Evolutionary conservation across 2,113 vertebrate genomes (phyloP).

Genomic region (Cynopterus brachyotis): DNA sequence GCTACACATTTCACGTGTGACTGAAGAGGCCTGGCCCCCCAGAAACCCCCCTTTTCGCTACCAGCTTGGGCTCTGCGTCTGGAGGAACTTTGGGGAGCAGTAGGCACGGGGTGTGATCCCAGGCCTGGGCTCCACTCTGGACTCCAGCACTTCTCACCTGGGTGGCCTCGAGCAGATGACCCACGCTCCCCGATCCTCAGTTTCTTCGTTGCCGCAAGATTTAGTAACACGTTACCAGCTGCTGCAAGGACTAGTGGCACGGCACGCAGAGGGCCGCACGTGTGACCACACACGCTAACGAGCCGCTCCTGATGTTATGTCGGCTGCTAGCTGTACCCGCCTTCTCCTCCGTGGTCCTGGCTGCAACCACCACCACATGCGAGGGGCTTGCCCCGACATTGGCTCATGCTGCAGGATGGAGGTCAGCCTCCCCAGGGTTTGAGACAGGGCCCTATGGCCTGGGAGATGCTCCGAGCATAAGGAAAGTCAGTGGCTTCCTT

Average conservation of each 20-base stretch:
- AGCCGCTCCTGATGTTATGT: constrained; percentile 20
- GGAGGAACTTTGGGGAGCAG: background rate
- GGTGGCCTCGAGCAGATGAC: background rate
- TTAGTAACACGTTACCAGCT: constrained; percentile 58
- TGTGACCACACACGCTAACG: background rate
- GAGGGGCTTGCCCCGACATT: background rate
- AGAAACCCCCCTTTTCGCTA: background rate
- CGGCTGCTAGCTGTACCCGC: background rate
- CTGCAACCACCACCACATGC: background rate
- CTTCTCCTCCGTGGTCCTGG: background rate
- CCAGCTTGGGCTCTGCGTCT: background rate
- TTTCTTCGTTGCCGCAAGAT: background rate
- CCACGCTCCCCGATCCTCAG: background rate
- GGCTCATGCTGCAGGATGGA: background rate
- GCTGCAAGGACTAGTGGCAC: background rate
- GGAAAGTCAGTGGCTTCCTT: background rate
- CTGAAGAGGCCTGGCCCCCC: background rate
- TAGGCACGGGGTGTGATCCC: background rate
- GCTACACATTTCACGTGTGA: background rate
- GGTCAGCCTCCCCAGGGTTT: background rate
- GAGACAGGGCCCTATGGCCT: background rate
- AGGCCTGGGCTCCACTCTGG: background rate
- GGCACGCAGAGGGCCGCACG: background rate
- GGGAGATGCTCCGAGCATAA: background rate
- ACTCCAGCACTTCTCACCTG: background rate